phyloP scores from a whole-genome alignment of 1,140 invertebrate species.

The Neodiprion pinetum region DNA sequence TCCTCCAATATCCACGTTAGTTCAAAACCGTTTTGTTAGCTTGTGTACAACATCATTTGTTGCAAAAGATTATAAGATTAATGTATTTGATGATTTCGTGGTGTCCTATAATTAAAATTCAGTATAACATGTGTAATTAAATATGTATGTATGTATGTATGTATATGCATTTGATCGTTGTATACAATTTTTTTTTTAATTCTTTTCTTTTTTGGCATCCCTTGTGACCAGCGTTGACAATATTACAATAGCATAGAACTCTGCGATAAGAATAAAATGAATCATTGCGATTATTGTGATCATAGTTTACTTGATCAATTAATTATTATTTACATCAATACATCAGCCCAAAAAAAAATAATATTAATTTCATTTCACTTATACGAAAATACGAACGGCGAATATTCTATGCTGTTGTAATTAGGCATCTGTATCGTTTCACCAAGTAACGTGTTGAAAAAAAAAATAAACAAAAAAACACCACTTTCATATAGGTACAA shows the following conservation, averaged over 20 bases:
- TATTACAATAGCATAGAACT: constrained; percentile 22
- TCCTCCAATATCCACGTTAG: constrained; percentile 12
- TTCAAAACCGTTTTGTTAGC: constrained; percentile 32
- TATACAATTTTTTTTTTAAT: constrained; percentile 28
- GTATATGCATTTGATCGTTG: constrained; percentile 36
- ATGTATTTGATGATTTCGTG: neutral
- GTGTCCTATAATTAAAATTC: neutral
- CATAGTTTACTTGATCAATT: too few relatives aligned
- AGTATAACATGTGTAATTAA: constrained; percentile 1
- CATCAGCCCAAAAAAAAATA: too few relatives aligned
- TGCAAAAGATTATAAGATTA: constrained; percentile 8
- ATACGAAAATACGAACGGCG: constrained; percentile 36
- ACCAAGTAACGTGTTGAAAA: too few relatives aligned
- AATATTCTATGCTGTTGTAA: constrained; percentile 37
- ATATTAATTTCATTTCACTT: constrained; percentile 19
- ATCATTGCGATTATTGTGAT: neutral
- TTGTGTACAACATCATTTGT: constrained; percentile 23
- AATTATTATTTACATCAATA: too few relatives aligned
- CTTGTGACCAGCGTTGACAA: constrained; percentile 43
- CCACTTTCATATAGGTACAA: too few relatives aligned
- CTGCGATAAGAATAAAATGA: neutral
- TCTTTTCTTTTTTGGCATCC: constrained; percentile 60
- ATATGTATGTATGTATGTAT: constrained; percentile 23
- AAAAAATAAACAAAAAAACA: too few relatives aligned
- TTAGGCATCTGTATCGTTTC: too few relatives aligned